Conservation (phyloP, 2,113 vertebrate genomes). For the Oryctolagus cuniculus region DNA sequence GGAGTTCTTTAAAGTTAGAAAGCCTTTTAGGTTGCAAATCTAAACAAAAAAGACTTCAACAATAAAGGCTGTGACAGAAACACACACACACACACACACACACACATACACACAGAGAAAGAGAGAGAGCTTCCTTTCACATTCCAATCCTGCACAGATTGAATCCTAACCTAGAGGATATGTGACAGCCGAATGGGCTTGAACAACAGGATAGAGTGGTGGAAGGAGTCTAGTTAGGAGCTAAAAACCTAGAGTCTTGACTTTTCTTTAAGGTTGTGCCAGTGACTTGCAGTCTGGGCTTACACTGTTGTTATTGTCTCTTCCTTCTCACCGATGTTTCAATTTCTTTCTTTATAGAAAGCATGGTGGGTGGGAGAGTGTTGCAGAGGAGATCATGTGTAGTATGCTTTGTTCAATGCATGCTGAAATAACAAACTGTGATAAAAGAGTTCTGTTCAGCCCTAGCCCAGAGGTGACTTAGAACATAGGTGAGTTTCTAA, state of each 20-base stretch:
- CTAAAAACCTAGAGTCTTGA: not conserved
- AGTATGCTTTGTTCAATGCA: not conserved
- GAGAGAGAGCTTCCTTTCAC: not conserved
- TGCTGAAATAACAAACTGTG: not conserved
- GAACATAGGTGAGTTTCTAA: slow-evolving; percentile 20
- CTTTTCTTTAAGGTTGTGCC: slow-evolving; percentile 72
- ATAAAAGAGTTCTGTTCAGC: slow-evolving; percentile 14
- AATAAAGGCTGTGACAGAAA: slow-evolving; percentile 45
- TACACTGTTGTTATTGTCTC: slow-evolving; percentile 12
- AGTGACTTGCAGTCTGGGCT: slow-evolving; percentile 49
- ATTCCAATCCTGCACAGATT: slow-evolving; percentile 50
- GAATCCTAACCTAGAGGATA: slow-evolving; percentile 34
- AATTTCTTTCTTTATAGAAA: slow-evolving; percentile 48
- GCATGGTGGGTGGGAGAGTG: not conserved
- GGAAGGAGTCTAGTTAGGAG: not conserved
- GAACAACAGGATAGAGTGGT: slow-evolving; percentile 43
- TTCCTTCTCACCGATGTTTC: slow-evolving; percentile 37
- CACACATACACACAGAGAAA: no score
- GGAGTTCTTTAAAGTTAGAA: slow-evolving; percentile 27
- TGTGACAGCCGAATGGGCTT: slow-evolving; percentile 58
- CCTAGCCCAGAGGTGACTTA: slow-evolving; percentile 44
- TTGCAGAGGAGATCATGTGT: slow-evolving; percentile 10
- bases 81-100: not conserved
- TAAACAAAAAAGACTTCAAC: slow-evolving; percentile 37
- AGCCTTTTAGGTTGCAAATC: slow-evolving; percentile 50